phyloP scores from a whole-genome alignment of 2,888 invertebrate genomes.

The Melitaea athalia region DNA sequence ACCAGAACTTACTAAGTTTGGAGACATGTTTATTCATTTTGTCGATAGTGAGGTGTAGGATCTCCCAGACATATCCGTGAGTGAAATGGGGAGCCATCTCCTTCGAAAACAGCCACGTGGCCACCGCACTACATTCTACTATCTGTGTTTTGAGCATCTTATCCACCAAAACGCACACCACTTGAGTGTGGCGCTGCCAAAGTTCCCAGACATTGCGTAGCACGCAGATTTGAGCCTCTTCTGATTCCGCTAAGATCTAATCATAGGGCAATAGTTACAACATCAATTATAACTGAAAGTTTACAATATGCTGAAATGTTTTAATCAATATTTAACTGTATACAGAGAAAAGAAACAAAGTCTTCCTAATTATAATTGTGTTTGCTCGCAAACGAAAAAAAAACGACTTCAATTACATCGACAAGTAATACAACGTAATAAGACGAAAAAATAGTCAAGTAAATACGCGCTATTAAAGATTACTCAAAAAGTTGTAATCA shows the following conservation, averaged over 20 bases:
- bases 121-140: slow-evolving; percentile 97
- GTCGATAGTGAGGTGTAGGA: slow-evolving; percentile 96
- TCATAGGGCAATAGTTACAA: slow-evolving; percentile 1
- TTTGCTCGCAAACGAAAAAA: too few relatives aligned
- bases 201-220: slow-evolving; percentile 95
- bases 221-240: slow-evolving; percentile 97
- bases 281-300: not conserved
- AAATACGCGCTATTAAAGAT: too few relatives aligned
- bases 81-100: slow-evolving; percentile 96
- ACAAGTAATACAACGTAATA: too few relatives aligned
- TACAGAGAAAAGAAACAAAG: not conserved
- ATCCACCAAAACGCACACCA: slow-evolving; percentile 97
- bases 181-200: slow-evolving; percentile 98
- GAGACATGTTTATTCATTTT: slow-evolving; percentile 98
- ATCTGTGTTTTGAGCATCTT: slow-evolving; percentile 98
- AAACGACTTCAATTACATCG: too few relatives aligned
- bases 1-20: slow-evolving; percentile 84
- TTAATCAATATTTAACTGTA: not conserved
- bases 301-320: not conserved
- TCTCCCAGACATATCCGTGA: slow-evolving; percentile 97
- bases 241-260: slow-evolving; percentile 93
- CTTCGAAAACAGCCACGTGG: slow-evolving; percentile 98
- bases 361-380: too few relatives aligned
- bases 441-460: too few relatives aligned
- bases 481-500: too few relatives aligned